A percentile compares a stretch with the other conserved stretches of the same genome.
Conservation (phyloP, 2,888 invertebrate species). For the Polydrusus tereticollis region DNA sequence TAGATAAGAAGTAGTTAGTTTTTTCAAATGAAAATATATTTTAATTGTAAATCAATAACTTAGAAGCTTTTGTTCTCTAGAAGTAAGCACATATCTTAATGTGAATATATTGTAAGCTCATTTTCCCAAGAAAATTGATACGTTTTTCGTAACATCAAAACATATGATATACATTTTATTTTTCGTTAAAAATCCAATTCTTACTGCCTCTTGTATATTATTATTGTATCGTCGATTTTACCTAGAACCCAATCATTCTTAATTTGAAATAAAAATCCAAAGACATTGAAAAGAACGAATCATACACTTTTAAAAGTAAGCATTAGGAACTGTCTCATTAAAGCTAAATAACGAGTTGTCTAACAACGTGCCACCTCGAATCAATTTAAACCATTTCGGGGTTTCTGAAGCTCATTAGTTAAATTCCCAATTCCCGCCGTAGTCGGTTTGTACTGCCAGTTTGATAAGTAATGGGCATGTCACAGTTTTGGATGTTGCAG, state of each 20-base stretch:
- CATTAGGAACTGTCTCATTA: slow-evolving; percentile 37
- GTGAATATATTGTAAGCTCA: too few relatives aligned
- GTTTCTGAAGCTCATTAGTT: slow-evolving; percentile 45
- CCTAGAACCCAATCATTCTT: background rate
- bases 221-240: too few relatives aligned
- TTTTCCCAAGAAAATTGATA: too few relatives aligned
- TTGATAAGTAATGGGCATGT: slow-evolving; percentile 44
- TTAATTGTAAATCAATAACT: too few relatives aligned
- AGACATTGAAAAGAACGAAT: background rate
- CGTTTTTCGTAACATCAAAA: too few relatives aligned
- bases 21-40: too few relatives aligned
- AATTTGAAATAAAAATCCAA: background rate
- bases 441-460: slow-evolving; percentile 36
- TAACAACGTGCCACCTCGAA: slow-evolving; percentile 45
- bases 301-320: slow-evolving; percentile 10
- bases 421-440: slow-evolving; percentile 38
- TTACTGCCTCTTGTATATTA: too few relatives aligned
- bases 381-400: slow-evolving; percentile 41
- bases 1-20: too few relatives aligned
- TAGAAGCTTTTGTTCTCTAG: too few relatives aligned
- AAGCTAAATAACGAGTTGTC: slow-evolving; percentile 42
- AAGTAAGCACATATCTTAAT: too few relatives aligned
- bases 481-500: slow-evolving; percentile 29
- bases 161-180: too few relatives aligned
- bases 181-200: too few relatives aligned